These are phyloP conservation scores for Ormyrus labotus DNA, from an alignment of 2,888 invertebrate species.

Conservation along the genomic window DNA sequence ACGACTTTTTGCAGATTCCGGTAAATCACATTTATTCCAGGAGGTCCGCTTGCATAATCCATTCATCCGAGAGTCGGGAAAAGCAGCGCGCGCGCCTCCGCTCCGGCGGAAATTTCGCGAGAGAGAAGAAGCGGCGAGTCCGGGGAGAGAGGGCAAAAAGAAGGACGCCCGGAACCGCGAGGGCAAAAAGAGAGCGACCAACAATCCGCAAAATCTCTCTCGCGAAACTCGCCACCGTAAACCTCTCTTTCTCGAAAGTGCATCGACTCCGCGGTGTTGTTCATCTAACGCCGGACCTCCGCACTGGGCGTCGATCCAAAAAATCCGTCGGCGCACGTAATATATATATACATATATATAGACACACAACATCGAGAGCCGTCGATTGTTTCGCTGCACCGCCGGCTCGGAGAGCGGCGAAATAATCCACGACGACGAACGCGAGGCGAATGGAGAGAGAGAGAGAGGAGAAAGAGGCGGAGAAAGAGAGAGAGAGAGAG, in stretches of 20 bases:
- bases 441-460: neutral
- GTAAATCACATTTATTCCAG: too few species aligned
- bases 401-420: neutral
- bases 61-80: neutral
- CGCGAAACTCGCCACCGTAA: too few species aligned
- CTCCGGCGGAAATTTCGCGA: too few species aligned
- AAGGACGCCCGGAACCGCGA: too few species aligned
- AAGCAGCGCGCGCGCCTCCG: too few species aligned
- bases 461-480: neutral
- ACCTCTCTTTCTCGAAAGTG: neutral
- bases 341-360: neutral
- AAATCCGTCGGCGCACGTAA: constrained; percentile 10
- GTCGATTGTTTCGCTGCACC: constrained; percentile 46
- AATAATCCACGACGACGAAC: constrained; percentile 26
- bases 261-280: constrained; percentile 30
- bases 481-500: constrained; percentile 7
- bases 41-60: constrained; percentile 10
- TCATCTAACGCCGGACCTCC: constrained; percentile 11
- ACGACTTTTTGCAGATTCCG: too few species aligned
- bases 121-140: too few species aligned
- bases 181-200: too few species aligned
- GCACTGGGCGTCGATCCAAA: constrained; percentile 50
- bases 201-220: too few species aligned
- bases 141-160: too few species aligned
- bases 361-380: neutral